Conservation (phyloP, 2,113 vertebrate species). For the Seriola quinqueradiata region DNA sequence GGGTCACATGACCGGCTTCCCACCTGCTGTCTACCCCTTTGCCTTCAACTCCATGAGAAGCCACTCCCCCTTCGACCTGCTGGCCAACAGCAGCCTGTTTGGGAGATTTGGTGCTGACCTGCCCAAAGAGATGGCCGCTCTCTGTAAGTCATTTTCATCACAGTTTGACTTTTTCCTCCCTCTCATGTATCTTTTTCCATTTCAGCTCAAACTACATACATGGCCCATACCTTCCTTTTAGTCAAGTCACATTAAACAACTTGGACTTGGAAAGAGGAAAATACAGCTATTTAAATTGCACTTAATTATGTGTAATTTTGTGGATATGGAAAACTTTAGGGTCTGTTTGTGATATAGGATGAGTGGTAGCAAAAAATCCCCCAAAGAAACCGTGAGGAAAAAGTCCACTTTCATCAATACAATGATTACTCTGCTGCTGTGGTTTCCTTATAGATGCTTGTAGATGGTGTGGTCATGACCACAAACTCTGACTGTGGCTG, state of each 20-base stretch:
- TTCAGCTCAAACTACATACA: constrained; percentile 25
- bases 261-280: constrained; percentile 58
- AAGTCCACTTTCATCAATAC: constrained; percentile 65
- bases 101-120: constrained; percentile 92
- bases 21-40: constrained; percentile 91
- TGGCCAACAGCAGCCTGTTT: constrained; percentile 90
- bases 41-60: constrained; percentile 91
- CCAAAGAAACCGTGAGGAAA: constrained; percentile 50
- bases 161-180: constrained; percentile 33
- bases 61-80: constrained; percentile 92
- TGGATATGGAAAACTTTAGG: constrained; percentile 70
- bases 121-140: constrained; percentile 94
- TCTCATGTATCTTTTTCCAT: constrained; percentile 44
- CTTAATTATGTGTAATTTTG: constrained; percentile 77
- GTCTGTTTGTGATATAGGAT: constrained; percentile 69
- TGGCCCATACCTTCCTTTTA: constrained; percentile 40
- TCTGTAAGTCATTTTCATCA: constrained; percentile 88
- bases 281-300: constrained; percentile 62
- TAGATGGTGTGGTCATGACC: constrained; percentile 74
- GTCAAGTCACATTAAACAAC: constrained; percentile 55
- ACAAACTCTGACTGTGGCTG: constrained; percentile 63
- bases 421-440: constrained; percentile 68
- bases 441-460: constrained; percentile 74
- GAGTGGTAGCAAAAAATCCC: constrained; percentile 32
- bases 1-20: constrained; percentile 91